Evolutionary conservation across 2,113 vertebrate species (phyloP).

Genomic region (Nothoprocta perdicaria): DNA sequence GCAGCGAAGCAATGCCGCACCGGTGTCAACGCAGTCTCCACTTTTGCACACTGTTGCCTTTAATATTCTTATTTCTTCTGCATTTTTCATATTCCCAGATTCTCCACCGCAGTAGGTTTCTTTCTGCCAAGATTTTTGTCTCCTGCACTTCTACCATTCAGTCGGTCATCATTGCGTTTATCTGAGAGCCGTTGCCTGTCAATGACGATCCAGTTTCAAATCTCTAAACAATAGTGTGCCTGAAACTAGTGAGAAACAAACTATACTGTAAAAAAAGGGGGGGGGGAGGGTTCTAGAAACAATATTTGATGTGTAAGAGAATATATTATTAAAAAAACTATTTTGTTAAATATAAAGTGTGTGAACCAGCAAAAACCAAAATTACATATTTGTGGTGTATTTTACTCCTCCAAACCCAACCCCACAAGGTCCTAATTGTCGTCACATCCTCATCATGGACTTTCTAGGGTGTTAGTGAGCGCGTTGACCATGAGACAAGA

Average conservation of each 20-base stretch:
- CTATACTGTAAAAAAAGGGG: conserved; percentile 79
- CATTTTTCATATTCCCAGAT: not conserved
- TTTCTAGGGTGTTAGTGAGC: fast-evolving
- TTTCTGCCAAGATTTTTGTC: not conserved
- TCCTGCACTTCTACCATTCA: conserved; percentile 14
- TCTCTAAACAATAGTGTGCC: conserved; percentile 91
- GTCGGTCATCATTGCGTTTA: conserved; percentile 7
- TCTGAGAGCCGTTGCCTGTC: conserved; percentile 77
- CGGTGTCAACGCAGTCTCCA: fast-evolving
- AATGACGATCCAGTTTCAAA: conserved; percentile 70
- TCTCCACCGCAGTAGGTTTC: not conserved
- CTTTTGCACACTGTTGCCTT: conserved; percentile 21
- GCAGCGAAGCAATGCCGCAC: not conserved
- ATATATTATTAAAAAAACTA: conserved; percentile 90
- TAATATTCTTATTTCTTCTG: not conserved
- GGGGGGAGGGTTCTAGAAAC: conserved; percentile 69
- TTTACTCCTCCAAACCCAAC: conserved; percentile 28
- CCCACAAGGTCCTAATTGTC: not conserved
- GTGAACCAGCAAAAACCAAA: conserved; percentile 79
- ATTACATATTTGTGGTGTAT: conserved; percentile 66
- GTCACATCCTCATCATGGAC: fast-evolving
- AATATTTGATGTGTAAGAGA: conserved; percentile 85
- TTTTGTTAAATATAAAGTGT: conserved; percentile 98
- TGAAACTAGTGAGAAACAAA: conserved; percentile 86
- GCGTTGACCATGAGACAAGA: not conserved